Evolutionary conservation across 92 coral and sea anemone species (phyloP).

Genomic region (Pocillopora meandrina): DNA sequence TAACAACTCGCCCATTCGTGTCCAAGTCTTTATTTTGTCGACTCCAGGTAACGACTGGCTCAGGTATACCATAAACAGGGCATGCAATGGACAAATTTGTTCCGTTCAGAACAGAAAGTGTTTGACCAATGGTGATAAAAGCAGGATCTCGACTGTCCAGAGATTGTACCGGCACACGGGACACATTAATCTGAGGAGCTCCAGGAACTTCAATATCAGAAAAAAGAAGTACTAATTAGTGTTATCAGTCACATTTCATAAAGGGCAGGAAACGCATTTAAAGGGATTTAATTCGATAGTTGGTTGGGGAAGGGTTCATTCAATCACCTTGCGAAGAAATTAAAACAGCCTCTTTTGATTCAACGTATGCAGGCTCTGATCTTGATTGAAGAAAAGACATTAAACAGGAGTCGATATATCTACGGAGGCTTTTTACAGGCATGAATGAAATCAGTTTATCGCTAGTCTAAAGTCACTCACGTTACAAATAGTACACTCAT

Average conservation of each 20-base stretch:
- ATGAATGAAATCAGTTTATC: too few species aligned
- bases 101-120: slow-evolving; percentile 65
- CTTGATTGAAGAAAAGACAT: too few species aligned
- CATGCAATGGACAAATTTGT: slow-evolving; percentile 79
- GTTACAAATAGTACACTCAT: neutral
- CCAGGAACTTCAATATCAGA: slow-evolving; percentile 55
- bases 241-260: neutral
- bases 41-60: slow-evolving; percentile 81
- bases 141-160: slow-evolving; percentile 58
- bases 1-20: slow-evolving; percentile 43
- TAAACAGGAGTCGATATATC: too few species aligned
- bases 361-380: too few species aligned
- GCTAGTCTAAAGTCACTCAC: neutral
- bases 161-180: slow-evolving; percentile 57
- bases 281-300: too few species aligned
- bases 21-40: slow-evolving; percentile 45
- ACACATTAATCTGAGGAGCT: slow-evolving; percentile 75
- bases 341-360: too few species aligned
- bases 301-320: too few species aligned
- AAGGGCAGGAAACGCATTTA: too few species aligned
- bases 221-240: neutral
- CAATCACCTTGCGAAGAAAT: too few species aligned
- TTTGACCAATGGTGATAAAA: slow-evolving; percentile 68
- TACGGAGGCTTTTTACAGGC: too few species aligned
- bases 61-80: slow-evolving; percentile 82